Base-by-base conservation (phyloP, 2,113 vertebrate species). In the Silurus asotus region DNA sequence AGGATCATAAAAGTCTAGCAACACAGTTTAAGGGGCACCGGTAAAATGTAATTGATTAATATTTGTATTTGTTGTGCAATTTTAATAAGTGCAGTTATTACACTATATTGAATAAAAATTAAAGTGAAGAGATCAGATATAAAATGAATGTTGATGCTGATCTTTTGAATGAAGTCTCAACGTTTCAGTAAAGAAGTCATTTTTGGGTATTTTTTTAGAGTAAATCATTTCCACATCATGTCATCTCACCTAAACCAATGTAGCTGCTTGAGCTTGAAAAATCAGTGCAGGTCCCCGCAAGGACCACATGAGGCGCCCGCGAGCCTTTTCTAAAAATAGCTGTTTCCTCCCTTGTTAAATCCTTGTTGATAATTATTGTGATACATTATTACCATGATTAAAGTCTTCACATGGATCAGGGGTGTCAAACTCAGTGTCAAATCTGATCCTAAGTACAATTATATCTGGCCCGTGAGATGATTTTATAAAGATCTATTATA, bases 1-100 rank as follows among this genome's bases (percentile, higher is more conserved):
- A 83, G 78, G 82, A 59, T 49, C 86, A 45, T 23, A 45, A 91
- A 9, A 96, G 90, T 85, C 93, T 98, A 69, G 87, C 97, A 87
- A 90, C 92, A 70, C 94, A 94, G 19, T 96, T 98, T 77, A 88
- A 84, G 56, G 49, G 67, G 89, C 86, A 77, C 20, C 83, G 70
- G 86, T 89, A 7, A 70, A 20, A 87, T 62, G 20, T 28, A 53
- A 8, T 53, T n/a, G 23, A 25, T 49, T 82, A 53, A 61, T 64
- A 28, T 53, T 4, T 58, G 17, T n/a, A 58, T 78, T 53, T 55
- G 13, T 55, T 77, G 51, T 56, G 74, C 8, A 2, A 76, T 76
- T 53, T 76, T n/a, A 53, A 53, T 53, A 65, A 69, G 49, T 56
- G 25, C 8, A 55, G 10, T 83, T 72, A 72, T 69, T 55, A 37